Conservation (phyloP, 2,888 invertebrate genomes). For the Phyllotreta striolata region DNA sequence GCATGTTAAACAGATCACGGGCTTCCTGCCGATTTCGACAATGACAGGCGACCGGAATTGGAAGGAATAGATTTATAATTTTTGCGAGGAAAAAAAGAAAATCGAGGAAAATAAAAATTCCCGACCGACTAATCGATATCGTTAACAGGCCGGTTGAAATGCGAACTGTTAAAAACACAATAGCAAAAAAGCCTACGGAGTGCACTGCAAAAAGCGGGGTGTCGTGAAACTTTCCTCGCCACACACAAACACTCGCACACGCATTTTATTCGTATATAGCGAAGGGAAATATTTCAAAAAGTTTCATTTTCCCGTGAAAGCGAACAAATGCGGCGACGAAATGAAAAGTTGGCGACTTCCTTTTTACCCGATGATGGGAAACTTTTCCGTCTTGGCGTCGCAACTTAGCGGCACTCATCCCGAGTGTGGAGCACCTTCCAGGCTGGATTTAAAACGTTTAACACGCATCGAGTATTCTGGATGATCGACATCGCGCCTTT, state of each 20-base stretch:
- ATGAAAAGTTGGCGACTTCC: slow-evolving; percentile 29
- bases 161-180: background rate
- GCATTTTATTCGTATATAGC: slow-evolving; percentile 1
- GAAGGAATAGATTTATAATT: slow-evolving; percentile 18
- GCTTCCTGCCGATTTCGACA: slow-evolving; percentile 3
- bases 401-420: slow-evolving; percentile 21
- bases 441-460: no score
- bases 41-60: slow-evolving; percentile 5
- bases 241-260: slow-evolving; percentile 13
- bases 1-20: slow-evolving; percentile 15
- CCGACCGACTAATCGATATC: background rate
- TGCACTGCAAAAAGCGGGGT: no score
- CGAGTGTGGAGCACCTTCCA: no score
- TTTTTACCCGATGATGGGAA: slow-evolving; percentile 22
- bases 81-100: slow-evolving; percentile 14
- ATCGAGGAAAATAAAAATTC: slow-evolving; percentile 29
- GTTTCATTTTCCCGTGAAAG: slow-evolving; percentile 31
- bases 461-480: no score
- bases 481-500: no score
- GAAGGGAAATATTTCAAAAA: slow-evolving; percentile 29
- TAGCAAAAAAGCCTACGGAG: no score
- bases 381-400: slow-evolving; percentile 21
- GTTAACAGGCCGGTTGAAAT: slow-evolving; percentile 16
- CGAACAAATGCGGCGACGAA: slow-evolving; percentile 32
- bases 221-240: background rate